Evolutionary conservation across 2,113 vertebrate species (phyloP), one percentile per base, ranked within the genome.

Genomic region (Saguinus midas): DNA sequence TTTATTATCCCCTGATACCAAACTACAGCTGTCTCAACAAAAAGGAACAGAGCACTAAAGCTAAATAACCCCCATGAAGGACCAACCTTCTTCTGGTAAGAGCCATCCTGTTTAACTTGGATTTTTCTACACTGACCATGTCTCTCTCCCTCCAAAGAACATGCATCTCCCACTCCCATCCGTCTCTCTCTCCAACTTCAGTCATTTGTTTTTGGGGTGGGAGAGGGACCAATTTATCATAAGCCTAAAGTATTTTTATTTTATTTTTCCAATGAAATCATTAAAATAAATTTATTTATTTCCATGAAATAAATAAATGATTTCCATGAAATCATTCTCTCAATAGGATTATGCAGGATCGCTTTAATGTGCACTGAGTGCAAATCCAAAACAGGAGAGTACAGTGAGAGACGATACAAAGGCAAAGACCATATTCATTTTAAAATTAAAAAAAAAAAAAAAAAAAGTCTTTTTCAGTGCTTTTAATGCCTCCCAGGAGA

Each of bases 1-100:
- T 80, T 97, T 89, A 95, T 95, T 94, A 94, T 79, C 40, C 82
- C 80, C 27, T 50, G 27, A 96, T 79, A 85, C 40, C 91, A 87
- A 70, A 85, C 61, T 83, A 91, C 79, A 97, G 96, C 95, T 96
- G 88, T 95, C 72, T 90, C 82, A 97, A 96, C 86, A 97, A 58
- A 81, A 66, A 87, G 16, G n/a, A 82, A 73, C 27, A 95, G 45
- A 40, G 37, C 43, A 82, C 50, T 52, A 75, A 92, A 94, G 55
- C 75, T 84, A 81, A 85, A 73, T 43, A 66, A 92, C 90, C 64
- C 93, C 78, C 76, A 61, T 1, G 6, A 52, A 85, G 79, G 86
- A 58, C 40, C 70, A n/a, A 12, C 9, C 25, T 25, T 79, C 78
- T 91, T 72, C 61, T 12, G 1, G 58, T 20, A 64, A 88, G 37